Base-by-base conservation (phyloP, 2,888 invertebrate genomes). In the Glyphotaelius pellucidus region DNA sequence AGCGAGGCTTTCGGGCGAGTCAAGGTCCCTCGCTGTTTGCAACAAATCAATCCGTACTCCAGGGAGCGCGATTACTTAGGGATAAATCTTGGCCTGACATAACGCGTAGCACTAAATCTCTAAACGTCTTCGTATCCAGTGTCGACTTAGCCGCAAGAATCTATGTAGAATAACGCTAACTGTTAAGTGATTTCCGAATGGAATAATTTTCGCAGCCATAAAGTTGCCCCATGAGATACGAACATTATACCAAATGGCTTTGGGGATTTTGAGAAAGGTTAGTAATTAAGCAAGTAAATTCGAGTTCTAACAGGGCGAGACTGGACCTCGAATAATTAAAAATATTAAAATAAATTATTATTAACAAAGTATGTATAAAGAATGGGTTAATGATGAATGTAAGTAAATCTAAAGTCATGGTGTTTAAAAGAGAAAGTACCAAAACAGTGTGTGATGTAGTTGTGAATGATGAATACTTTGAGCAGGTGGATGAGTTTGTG, bases 141-240 rank as follows among this genome's bases (percentile, higher is more conserved):
- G 81, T 90, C 80, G 80, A 81, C 42, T 42, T 81, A 84, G 84
- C 84, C 90, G 52, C 84, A 84, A 67, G 84, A 90, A 47, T 90
- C 84, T 84, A 32, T 90, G 90, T 84, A 83, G 90, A 90, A 84
- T 90, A 84, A 31, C 67, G 30, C 83, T 84, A 88, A 90, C 90
- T 90, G 90, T 84, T 92, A 91, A 93, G 93, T 90, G 92, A 92
- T 93, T 93, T 92, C 52, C 91, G 91, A 93, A 93, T 89, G 90
- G 90, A 90, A 90, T 92, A 91, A 93, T 93, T 92, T 90, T 87
- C 91, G 89, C 86, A 89, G 80, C 92, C 90, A 89, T 89, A 93
- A 93, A 93, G 91, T 93, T 92, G 90, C 86, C 83, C 79, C 86
- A 42, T 32, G 80, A 35, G 88, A 84, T 67, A 31, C 32, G 86